Evolutionary conservation across 2,113 vertebrate genomes (phyloP), one percentile per base, ranked within the genome.

Genomic region (Psilopsiagon aymara): DNA sequence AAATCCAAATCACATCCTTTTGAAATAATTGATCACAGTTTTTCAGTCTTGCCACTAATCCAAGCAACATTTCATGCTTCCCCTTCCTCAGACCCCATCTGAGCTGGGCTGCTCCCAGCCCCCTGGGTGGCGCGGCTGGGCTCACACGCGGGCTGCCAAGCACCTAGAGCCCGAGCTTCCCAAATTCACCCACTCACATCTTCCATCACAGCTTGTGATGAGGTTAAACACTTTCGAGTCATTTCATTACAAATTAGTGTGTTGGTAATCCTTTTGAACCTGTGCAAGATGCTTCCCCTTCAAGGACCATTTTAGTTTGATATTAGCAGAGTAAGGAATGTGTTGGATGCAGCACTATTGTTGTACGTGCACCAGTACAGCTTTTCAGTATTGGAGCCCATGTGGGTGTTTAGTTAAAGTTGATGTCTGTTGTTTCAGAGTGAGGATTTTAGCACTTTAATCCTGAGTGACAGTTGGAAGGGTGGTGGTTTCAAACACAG

Each of bases 381-480:
- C 64, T 68, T n/a, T 68, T 55, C 46, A 27, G 78, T 1, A 10
- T 20, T 25, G 8, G 60, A 94, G 41, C 78, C 63, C 11, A 1
- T 4, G 29, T n/a, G 84, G 37, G 39, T 55, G 77, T 77, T 84
- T 67, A 37, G 94, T 68, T 89, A 44, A 74, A 85, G 88, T 71
- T 85, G 88, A 51, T 77, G 90, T 11, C 95, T 90, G 82, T 5
- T 87, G 13, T 94, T 85, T 76, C 87, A 27, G 86, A 85, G 83
- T 19, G 47, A 37, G 89, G 96, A 31, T 47, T 94, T 97, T 80
- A 57, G 82, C 63, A 6, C 70, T 53, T 79, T 97, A 97, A 97
- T 97, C 96, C 96, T 97, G 96, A 97, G 75, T 97, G 97, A 60
- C 96, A 94, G 59, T 93, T 92, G 81, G 92, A 86, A 87, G 90